Base-by-base conservation (phyloP, 2,888 invertebrate species). In the Ichneumoninae sp. region DNA sequence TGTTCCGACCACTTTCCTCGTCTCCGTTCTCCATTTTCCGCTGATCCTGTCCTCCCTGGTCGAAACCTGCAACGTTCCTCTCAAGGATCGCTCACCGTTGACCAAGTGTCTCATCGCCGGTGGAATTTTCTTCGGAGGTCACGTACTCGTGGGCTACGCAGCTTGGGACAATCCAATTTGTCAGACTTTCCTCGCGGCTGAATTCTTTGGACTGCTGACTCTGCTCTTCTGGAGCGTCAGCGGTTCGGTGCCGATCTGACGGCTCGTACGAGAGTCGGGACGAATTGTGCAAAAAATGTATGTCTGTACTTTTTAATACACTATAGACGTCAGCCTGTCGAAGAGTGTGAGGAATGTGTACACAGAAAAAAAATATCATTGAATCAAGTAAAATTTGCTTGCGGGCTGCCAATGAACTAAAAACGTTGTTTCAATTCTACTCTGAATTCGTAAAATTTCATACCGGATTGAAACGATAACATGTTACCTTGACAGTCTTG, bases 121-220 rank as follows among this genome's bases (percentile, higher is more conserved):
- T n/a, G 66, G 57, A 1, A 77, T 90, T 40, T 90, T 91, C 78
- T 70, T 88, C 70, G 79, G 80, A 6, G 40, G 87, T 50, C 85
- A 89, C 70, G 36, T 88, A 44, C 19, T 90, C 8, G 80, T 91
- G 40, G 89, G 89, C 33, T 60, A 85, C 40, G 77, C 91, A 50
- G 88, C 90, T 3, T 86, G 86, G 74, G 87, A 88, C 78, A 87
- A 88, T 71, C 77, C 85, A 10, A 86, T 88, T 68, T 93, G 91
- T 82, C 89, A 89, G 79, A 87, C 87, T 47, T 92, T 92, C 76
- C 78, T 91, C 26, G 89, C 90, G 57, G 90, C 90, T 66, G 92
- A 92, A 86, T 89, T 93, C 70, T 92, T 90, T 81, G 93, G 93
- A 63, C 79, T 93, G 54, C 71, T 91, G 76, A 90, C 88, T 7